A percentile compares a stretch with the other conserved stretches of the same genome.
These are phyloP conservation scores for Nyctibius bracteatus DNA, from an alignment of 2,113 vertebrate species.

Conservation along the genomic window DNA sequence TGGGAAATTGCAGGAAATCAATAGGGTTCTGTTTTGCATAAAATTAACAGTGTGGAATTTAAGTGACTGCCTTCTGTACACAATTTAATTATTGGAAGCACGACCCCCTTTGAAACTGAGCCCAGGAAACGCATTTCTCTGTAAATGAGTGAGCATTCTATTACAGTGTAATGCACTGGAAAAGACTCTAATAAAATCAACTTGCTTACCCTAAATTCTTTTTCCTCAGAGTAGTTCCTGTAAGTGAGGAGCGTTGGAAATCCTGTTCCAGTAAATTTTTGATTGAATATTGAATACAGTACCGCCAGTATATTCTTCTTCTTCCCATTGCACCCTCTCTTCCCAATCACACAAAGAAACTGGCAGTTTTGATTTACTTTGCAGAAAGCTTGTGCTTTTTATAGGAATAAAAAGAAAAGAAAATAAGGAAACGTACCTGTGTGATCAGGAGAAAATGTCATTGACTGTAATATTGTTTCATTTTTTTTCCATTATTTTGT, in stretches of 20 bases:
- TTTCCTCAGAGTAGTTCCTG: conserved; percentile 11
- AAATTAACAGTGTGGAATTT: background rate
- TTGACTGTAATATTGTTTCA: background rate
- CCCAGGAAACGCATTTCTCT: background rate
- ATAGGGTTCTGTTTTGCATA: background rate
- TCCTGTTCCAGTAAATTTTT: conserved; percentile 28
- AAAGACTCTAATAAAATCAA: background rate
- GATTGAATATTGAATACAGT: background rate
- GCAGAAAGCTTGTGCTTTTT: background rate
- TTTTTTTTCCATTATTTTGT: background rate
- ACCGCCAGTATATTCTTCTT: background rate
- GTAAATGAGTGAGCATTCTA: background rate
- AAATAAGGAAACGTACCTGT: background rate
- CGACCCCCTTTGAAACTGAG: background rate
- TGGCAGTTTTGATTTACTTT: background rate
- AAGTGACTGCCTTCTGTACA: background rate
- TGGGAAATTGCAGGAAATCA: background rate
- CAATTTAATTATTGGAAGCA: conserved; percentile 25
- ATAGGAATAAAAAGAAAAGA: background rate
- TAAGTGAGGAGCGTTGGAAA: background rate
- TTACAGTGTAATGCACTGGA: conserved; percentile 9
- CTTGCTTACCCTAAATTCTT: background rate
- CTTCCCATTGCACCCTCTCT: fast-evolving
- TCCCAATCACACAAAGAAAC: background rate
- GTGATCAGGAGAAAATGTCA: background rate